phyloP scores from a whole-genome alignment of 1,140 invertebrate species.

The Acromyrmex heyeri region DNA sequence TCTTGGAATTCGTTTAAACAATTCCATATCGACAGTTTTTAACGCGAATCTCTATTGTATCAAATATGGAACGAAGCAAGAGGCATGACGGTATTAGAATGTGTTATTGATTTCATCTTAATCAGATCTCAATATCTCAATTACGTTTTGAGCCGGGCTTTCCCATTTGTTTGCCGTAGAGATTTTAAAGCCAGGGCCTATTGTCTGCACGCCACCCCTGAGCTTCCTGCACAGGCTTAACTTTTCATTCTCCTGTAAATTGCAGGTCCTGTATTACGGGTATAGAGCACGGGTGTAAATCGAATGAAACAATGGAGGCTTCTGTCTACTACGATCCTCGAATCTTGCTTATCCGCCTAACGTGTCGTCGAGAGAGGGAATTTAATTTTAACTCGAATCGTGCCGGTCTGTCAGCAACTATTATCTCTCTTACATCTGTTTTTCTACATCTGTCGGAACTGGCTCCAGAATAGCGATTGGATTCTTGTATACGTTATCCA shows the following conservation, averaged over 20 bases:
- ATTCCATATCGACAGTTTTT: background rate
- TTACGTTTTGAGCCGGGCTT: constrained; percentile 84
- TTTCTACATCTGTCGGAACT: constrained; percentile 65
- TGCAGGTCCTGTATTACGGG: constrained; percentile 83
- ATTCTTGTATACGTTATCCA: background rate
- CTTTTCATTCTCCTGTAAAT: constrained; percentile 86
- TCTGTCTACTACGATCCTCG: constrained; percentile 75
- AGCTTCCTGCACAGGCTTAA: constrained; percentile 82
- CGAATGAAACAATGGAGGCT: constrained; percentile 85
- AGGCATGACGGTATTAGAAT: constrained; percentile 51
- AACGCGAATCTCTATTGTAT: constrained; percentile 16
- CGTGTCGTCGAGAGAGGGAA: constrained; percentile 71
- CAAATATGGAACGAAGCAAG: constrained; percentile 70
- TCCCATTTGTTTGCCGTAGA: constrained; percentile 84
- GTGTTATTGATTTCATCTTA: constrained; percentile 86
- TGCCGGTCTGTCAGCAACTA: constrained; percentile 74
- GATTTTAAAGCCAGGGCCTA: constrained; percentile 84
- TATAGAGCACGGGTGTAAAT: constrained; percentile 83
- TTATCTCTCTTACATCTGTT: constrained; percentile 67
- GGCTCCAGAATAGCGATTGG: background rate
- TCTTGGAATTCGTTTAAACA: background rate
- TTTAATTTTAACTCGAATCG: constrained; percentile 75
- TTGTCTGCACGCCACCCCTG: constrained; percentile 84
- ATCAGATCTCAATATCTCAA: constrained; percentile 87
- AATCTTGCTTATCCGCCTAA: constrained; percentile 77